Evolutionary conservation across 1,140 invertebrate genomes (phyloP).

Genomic region (Anastrepha obliqua): DNA sequence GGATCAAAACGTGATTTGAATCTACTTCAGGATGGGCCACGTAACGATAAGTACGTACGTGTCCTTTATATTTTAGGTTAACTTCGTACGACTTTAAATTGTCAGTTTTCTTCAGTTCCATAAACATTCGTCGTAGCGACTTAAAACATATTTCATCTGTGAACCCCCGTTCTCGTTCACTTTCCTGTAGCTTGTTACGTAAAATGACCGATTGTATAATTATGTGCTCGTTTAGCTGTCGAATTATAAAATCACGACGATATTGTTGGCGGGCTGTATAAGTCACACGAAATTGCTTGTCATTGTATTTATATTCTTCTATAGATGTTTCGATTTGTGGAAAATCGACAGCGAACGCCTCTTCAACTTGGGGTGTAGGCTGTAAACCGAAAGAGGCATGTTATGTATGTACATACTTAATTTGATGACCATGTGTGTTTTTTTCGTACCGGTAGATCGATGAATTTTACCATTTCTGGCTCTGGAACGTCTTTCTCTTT

Average conservation of each 20-base stretch:
- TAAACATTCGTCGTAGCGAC: slow-evolving; percentile 64
- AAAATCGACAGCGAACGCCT: slow-evolving; percentile 56
- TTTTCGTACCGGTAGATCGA: neutral
- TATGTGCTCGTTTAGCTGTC: slow-evolving; percentile 61
- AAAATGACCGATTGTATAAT: slow-evolving; percentile 59
- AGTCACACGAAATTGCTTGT: neutral
- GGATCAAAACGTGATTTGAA: slow-evolving; percentile 61
- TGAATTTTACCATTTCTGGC: neutral
- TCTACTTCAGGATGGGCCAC: slow-evolving; percentile 69
- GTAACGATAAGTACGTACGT: slow-evolving; percentile 63
- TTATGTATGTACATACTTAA: neutral
- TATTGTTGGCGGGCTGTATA: neutral
- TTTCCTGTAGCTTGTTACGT: slow-evolving; percentile 55
- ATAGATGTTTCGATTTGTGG: slow-evolving; percentile 61
- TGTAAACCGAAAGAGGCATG: neutral
- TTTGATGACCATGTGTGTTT: neutral
- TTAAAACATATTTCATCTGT: slow-evolving; percentile 65
- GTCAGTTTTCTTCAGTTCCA: slow-evolving; percentile 57
- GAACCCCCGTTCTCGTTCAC: slow-evolving; percentile 59
- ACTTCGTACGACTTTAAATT: slow-evolving; percentile 65
- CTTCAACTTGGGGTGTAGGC: neutral
- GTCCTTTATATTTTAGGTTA: slow-evolving; percentile 58
- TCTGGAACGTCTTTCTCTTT: neutral
- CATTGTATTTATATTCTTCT: slow-evolving; percentile 45
- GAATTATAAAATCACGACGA: slow-evolving; percentile 19